Evolutionary conservation across 1,140 invertebrate species (phyloP), one percentile per base, ranked within the genome.

Genomic region (Drosophila nasuta): DNA sequence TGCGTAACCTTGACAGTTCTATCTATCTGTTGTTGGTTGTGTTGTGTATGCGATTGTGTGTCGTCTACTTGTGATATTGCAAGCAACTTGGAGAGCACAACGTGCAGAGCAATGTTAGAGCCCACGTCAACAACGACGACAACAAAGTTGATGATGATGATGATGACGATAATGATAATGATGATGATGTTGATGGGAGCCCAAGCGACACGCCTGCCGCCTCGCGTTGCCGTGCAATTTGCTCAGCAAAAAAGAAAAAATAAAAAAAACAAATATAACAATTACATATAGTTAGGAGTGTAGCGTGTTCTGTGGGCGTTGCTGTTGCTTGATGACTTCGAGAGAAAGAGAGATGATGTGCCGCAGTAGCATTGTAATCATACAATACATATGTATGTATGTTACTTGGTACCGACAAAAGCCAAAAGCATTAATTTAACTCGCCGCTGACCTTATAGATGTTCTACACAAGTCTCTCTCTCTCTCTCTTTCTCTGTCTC

Each of bases 1-100:
- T 89, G 85, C 77, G 86, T 89, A 89, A 89, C 85, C 85, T 89
- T 89, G 85, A 89, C 71, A 73, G 67, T 64, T 81, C 75, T 78
- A 51, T 38, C 20, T 49, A 6, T 43, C 4, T 62, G 10, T 15
- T 25, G 20, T 25, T 25, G 20, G 20, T 25, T 25, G 20, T 25
- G 20, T 25, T 25, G 8, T 56, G 8, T 72, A 1, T 28, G 17
- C 20, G 10, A 41, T 38, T 75, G 59, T 51, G 15, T 25, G 7
- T 25, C 33, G 7, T 25, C 33, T 51, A 13, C 30, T 62, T 33
- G 43, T 72, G 62, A 72, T 81, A 81, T 81, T 81, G 60, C 79
- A 72, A 65, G 64, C 58, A 28, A 77, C 41, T 70, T 75, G 54
- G 68, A 77, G 62, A 67, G 75, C 49, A 78, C 71, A 62, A 63